phyloP scores from a whole-genome alignment of 37 sponge, comb jelly and placozoan species.

The Mnemiopsis leidyi region DNA sequence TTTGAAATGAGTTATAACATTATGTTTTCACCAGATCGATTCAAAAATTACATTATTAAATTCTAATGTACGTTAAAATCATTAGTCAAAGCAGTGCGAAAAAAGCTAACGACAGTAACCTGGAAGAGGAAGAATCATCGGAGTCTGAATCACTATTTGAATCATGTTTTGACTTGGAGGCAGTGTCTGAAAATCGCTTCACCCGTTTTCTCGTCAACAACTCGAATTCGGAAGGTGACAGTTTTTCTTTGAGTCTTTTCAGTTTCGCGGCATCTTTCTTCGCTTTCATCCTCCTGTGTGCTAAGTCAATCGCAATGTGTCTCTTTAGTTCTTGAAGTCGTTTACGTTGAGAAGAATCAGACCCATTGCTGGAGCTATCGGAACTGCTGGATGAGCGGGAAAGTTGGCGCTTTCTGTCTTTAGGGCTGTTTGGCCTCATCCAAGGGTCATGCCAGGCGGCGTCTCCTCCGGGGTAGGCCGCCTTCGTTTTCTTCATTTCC shows the following conservation, averaged over 20 bases:
- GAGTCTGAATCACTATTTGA: slow-evolving; percentile 29
- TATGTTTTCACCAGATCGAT: no score
- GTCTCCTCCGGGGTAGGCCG: not conserved
- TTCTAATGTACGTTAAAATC: no score
- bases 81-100: no score
- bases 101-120: not conserved
- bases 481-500: not conserved
- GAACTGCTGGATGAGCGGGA: slow-evolving; percentile 31
- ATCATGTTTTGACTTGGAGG: slow-evolving; percentile 7
- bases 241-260: slow-evolving; percentile 39
- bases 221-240: slow-evolving; percentile 33
- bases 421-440: slow-evolving; percentile 56
- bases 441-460: slow-evolving; percentile 62
- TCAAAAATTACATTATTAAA: no score
- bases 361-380: not conserved
- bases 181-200: not conserved
- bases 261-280: slow-evolving; percentile 62
- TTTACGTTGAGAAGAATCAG: not conserved
- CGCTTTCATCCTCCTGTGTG: not conserved
- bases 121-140: slow-evolving; percentile 38
- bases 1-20: no score
- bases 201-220: slow-evolving; percentile 9
- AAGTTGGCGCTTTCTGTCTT: slow-evolving; percentile 25
- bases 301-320: not conserved
- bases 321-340: slow-evolving; percentile 21